These are phyloP conservation scores for Lophotis ruficrista DNA, from an alignment of 2,113 vertebrate genomes.

Conservation along the genomic window DNA sequence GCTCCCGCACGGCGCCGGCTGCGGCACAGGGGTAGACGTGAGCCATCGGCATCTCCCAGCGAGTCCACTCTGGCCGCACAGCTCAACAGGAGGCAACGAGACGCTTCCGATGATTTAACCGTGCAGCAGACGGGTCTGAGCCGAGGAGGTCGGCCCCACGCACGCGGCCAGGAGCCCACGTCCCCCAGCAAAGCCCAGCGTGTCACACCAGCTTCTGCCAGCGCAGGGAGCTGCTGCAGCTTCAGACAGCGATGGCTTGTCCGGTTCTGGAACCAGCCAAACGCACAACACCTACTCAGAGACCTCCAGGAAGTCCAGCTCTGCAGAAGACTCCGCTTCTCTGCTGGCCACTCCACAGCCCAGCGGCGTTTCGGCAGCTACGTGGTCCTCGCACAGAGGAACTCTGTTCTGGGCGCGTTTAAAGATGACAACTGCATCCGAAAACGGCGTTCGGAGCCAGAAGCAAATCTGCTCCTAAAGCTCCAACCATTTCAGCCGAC, in stretches of 20 bases:
- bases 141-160: fast-evolving
- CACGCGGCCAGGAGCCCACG: not conserved
- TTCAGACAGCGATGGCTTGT: not conserved
- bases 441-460: not conserved
- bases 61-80: not conserved
- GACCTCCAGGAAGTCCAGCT: not conserved
- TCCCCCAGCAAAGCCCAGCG: fast-evolving
- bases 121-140: not conserved
- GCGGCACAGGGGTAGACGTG: not conserved
- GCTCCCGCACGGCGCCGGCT: fast-evolving
- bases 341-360: not conserved
- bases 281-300: not conserved
- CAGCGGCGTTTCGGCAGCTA: not conserved
- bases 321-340: not conserved
- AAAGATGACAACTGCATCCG: not conserved
- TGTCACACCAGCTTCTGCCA: not conserved
- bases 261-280: not conserved
- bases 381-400: not conserved
- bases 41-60: not conserved
- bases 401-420: not conserved
- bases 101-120: not conserved
- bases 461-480: slow-evolving; percentile 50
- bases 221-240: not conserved
- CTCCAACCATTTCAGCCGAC: not conserved
- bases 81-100: fast-evolving